Conservation (phyloP, 2,797 vertebrate genomes). For the Leptoclinus maculatus region DNA sequence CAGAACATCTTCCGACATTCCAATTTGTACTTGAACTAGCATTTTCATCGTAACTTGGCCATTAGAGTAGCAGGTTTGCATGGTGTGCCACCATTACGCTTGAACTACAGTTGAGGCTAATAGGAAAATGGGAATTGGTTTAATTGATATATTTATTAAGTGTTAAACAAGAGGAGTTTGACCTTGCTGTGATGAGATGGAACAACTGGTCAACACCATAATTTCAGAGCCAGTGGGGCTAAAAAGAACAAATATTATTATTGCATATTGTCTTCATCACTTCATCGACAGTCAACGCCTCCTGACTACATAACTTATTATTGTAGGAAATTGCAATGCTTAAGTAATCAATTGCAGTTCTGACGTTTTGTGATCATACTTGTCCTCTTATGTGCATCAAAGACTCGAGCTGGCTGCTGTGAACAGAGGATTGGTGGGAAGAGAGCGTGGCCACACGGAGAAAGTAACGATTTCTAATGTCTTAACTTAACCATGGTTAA, state of each 20-base stretch:
- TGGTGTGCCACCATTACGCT: background rate
- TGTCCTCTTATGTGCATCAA: conserved; percentile 16
- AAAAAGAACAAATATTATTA: background rate
- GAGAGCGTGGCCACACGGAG: conserved; percentile 8
- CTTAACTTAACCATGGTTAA: conserved; percentile 57
- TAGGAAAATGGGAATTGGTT: background rate
- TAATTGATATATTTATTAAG: background rate
- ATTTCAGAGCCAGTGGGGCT: background rate
- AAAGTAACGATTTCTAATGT: conserved; percentile 49
- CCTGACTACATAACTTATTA: background rate
- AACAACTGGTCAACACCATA: background rate
- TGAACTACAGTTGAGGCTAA: background rate
- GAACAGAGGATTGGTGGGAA: conserved; percentile 21
- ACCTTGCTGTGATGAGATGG: conserved; percentile 5
- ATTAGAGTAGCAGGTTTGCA: background rate
- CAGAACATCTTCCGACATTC: background rate
- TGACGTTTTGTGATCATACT: conserved; percentile 21
- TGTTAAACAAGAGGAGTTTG: background rate
- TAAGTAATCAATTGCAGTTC: conserved; percentile 3
- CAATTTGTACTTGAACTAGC: background rate
- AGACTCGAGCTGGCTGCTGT: conserved; percentile 11
- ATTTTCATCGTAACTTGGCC: background rate
- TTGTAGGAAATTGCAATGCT: background rate
- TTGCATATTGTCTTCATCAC: background rate
- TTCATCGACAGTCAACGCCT: background rate